Conservation (phyloP, 2,888 invertebrate species). For the Orchesellides sinensis region DNA sequence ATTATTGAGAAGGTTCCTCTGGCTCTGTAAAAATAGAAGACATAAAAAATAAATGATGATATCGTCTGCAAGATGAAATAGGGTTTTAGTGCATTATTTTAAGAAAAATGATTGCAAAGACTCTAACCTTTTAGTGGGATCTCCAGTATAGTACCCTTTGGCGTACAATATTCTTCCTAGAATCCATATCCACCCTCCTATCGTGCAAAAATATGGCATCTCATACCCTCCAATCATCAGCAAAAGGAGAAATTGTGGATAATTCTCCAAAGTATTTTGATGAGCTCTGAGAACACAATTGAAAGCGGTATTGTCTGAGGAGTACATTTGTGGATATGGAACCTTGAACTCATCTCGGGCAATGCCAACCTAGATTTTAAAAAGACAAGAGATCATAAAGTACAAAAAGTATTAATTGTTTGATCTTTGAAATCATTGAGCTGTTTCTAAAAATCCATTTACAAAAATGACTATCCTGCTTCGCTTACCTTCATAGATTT, state of each 20-base stretch:
- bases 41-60: background rate
- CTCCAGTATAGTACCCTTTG: constrained; percentile 75
- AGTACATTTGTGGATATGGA: constrained; percentile 78
- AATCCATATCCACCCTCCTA: constrained; percentile 77
- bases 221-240: constrained; percentile 78
- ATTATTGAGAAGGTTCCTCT: constrained; percentile 70
- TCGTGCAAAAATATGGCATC: constrained; percentile 77
- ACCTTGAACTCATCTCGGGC: constrained; percentile 77
- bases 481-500: constrained; percentile 76
- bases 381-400: background rate
- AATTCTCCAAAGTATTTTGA: constrained; percentile 78
- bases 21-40: constrained; percentile 42
- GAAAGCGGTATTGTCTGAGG: constrained; percentile 77
- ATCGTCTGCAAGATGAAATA: constrained; percentile 1
- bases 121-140: constrained; percentile 68
- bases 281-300: constrained; percentile 79
- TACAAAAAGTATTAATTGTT: no score
- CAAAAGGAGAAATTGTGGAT: constrained; percentile 77
- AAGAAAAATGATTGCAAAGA: no score
- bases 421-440: no score
- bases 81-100: no score
- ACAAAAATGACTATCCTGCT: no score
- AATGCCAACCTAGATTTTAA: constrained; percentile 75
- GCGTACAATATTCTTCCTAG: constrained; percentile 78
- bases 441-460: no score